Conservation (phyloP, 1,140 invertebrate species). For the Xylocopa sonorina region DNA sequence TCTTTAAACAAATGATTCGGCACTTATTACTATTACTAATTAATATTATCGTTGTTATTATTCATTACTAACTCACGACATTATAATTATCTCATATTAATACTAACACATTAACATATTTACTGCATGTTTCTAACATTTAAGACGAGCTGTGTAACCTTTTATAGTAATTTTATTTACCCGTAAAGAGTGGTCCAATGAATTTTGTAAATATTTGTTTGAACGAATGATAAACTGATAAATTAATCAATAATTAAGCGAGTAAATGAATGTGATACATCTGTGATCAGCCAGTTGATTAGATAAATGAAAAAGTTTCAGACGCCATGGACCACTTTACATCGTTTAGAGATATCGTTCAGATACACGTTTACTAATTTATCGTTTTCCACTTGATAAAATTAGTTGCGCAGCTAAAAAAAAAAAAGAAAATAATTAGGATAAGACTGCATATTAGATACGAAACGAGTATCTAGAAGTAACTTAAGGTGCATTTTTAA, state of each 20-base stretch:
- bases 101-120: constrained; percentile 47
- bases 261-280: constrained; percentile 42
- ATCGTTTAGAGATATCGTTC: constrained; percentile 9
- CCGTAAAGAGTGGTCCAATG: constrained; percentile 25
- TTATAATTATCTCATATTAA: constrained; percentile 42
- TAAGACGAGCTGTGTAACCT: constrained; percentile 59
- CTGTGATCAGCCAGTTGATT: constrained; percentile 40
- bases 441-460: constrained; percentile 77
- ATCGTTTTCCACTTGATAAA: constrained; percentile 30
- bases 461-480: constrained; percentile 72
- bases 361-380: constrained; percentile 19
- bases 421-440: constrained; percentile 63
- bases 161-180: constrained; percentile 25
- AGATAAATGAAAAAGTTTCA: constrained; percentile 19
- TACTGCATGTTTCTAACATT: constrained; percentile 64
- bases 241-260: constrained; percentile 20
- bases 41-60: constrained; percentile 3
- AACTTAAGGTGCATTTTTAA: constrained; percentile 77
- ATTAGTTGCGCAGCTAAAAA: constrained; percentile 67
- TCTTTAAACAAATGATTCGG: not conserved
- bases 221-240: constrained; percentile 15
- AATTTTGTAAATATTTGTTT: constrained; percentile 40
- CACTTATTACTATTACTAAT: no score
- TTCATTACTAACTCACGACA: constrained; percentile 18
- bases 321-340: constrained; percentile 29